A percentile compares a stretch with the other conserved stretches of the same genome.
Evolutionary conservation across 2,113 vertebrate genomes (phyloP).

Genomic region (Ivindomyrus marchei): DNA sequence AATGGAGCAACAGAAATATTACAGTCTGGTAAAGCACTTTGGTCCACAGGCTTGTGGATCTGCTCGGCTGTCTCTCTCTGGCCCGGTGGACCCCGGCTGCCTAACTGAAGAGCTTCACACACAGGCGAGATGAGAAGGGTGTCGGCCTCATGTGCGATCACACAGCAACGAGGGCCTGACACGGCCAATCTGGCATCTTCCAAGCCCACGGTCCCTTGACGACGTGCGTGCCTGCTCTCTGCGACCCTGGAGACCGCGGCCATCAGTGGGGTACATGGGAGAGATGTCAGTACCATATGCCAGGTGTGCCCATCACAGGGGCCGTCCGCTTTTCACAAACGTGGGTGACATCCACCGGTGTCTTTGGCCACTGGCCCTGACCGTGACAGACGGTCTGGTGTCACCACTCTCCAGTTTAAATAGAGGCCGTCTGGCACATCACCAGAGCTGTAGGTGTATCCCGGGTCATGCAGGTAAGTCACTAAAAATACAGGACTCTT

Average conservation of each 20-base stretch:
- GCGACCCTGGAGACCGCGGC: not conserved
- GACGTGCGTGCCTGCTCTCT: not conserved
- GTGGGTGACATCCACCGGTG: not conserved
- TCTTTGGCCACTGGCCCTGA: not conserved
- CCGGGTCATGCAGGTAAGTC: not conserved
- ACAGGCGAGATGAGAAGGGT: not conserved
- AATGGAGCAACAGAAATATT: not conserved
- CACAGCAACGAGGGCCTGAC: not conserved
- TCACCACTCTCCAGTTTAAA: not conserved
- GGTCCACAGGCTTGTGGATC: not conserved
- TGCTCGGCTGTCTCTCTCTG: not conserved
- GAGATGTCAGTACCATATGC: not conserved
- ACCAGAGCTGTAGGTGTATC: not conserved
- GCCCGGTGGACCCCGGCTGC: not conserved
- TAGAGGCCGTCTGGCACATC: not conserved
- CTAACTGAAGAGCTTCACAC: not conserved
- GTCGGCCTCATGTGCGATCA: not conserved
- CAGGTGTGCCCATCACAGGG: not conserved
- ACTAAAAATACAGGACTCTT: not conserved
- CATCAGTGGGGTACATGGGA: not conserved
- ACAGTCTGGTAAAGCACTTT: not conserved
- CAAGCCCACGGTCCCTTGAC: not conserved
- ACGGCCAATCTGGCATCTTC: not conserved
- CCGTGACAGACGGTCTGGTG: not conserved
- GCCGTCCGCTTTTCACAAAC: not conserved